A percentile compares a stretch with the other conserved stretches of the same genome.
Evolutionary conservation across 2,888 invertebrate species (phyloP).

Genomic region (Hedya salicella): DNA sequence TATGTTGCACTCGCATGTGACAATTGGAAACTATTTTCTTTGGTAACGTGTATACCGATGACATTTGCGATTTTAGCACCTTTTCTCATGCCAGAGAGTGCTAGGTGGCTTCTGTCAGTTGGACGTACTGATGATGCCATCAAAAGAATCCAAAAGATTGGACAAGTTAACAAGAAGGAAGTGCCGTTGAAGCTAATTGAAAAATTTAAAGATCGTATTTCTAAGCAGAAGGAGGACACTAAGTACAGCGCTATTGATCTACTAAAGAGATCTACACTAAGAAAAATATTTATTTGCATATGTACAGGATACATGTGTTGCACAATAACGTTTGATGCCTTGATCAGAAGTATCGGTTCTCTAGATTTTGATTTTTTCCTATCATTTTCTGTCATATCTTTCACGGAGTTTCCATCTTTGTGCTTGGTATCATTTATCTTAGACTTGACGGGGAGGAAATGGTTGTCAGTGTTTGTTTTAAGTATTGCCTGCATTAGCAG

Average conservation of each 20-base stretch:
- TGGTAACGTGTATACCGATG: slow-evolving; percentile 68
- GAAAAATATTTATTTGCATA: slow-evolving; percentile 61
- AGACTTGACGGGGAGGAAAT: slow-evolving; percentile 67
- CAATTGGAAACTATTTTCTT: slow-evolving; percentile 65
- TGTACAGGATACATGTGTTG: slow-evolving; percentile 63
- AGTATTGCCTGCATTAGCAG: slow-evolving; percentile 57
- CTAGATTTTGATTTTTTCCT: slow-evolving; percentile 68
- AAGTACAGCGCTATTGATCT: slow-evolving; percentile 56
- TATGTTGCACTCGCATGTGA: slow-evolving; percentile 70
- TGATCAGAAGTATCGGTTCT: slow-evolving; percentile 64
- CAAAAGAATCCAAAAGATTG: slow-evolving; percentile 59
- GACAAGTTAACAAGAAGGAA: slow-evolving; percentile 61
- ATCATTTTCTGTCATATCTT: slow-evolving; percentile 68
- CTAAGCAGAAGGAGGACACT: slow-evolving; percentile 48
- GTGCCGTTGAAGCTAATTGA: slow-evolving; percentile 59
- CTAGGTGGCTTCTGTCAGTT: slow-evolving; percentile 69
- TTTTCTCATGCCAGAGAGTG: slow-evolving; percentile 69
- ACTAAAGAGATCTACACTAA: slow-evolving; percentile 58
- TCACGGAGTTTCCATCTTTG: slow-evolving; percentile 70
- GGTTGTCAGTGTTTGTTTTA: slow-evolving; percentile 55
- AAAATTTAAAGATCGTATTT: slow-evolving; percentile 56
- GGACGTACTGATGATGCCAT: slow-evolving; percentile 66
- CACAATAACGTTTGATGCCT: slow-evolving; percentile 63
- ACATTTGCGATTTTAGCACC: slow-evolving; percentile 60
- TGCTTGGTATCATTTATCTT: slow-evolving; percentile 63